Base-by-base conservation (phyloP, 2,113 vertebrate species). In the Morone chrysops region DNA sequence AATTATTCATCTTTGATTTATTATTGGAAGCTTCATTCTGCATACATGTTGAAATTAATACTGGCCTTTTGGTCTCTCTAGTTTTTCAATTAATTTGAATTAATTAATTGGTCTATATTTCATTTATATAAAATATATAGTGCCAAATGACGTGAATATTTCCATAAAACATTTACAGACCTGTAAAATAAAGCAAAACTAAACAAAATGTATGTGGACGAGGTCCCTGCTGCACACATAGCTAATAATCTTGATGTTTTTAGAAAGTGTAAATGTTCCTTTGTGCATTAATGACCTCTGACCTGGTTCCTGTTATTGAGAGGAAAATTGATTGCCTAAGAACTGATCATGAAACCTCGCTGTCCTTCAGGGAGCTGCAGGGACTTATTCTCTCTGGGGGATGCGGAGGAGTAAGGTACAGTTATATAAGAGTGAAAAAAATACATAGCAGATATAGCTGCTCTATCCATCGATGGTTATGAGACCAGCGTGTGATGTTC, bases 371-470 rank as follows among this genome's bases (percentile, higher is more conserved):
- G 51, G 54, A 47, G 59, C 85, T 68, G 50, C 76, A 60, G 68
- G 40, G 43, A 62, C 78, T 51, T 76, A 48, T 51, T 81, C 7
- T 89, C 79, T 73, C 71, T 66, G 56, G 80, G 31, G 78, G 69
- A 90, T 87, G 87, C 36, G 56, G 80, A 83, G 83, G 82, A 87
- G 83, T 78, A 71, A 79, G 69, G 84, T 73, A 86, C 83, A 71
- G 87, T 95, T 93, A 89, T 41, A 79, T 93, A 93, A 94, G 57
- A 65, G 63, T 31, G 71, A 47, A 56, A 69, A 57, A 70, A 67
- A 47, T 47, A 22, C n/a, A 47, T 22, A n/a, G 25, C 68, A 54
- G 41, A 68, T 73, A 70, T 62, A 75, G 41, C 81, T 63, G 40
- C 67, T 78, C 22, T 22, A 45, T 72, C 22, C 40, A 54, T 65